Base-by-base conservation (phyloP, 2,113 vertebrate genomes). In the Calcarius ornatus region DNA sequence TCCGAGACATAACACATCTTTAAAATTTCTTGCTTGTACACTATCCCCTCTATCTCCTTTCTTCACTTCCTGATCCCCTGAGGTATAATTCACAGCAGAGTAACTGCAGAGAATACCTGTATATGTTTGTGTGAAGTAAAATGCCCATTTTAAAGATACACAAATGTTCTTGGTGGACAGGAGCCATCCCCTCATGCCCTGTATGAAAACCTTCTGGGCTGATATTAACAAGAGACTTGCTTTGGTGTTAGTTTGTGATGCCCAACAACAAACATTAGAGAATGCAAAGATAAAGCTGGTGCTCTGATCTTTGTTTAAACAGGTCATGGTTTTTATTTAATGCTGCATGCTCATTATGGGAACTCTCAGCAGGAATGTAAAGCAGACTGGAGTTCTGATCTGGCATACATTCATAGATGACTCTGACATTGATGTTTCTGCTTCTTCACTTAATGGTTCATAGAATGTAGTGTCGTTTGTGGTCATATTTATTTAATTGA, bases 231-330 rank as follows among this genome's bases (percentile, higher is more conserved):
- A 38, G 50, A 12, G 65, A 47, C 30, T 77, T 84, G 65, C 45
- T 84, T 81, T 86, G 40, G n/a, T 86, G 23, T 84, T 88, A 75
- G 68, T 56, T 92, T 86, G 80, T 70, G 71, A 54, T 92, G 70
- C 43, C 68, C 76, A 76, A 75, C 83, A 84, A 75, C 85, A 91
- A 85, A 81, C 65, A 72, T n/a, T 20, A 81, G 61, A 84, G 65
- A 76, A 45, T 20, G 48, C 72, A 61, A 59, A 88, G 90, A 83
- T 92, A 78, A 88, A 90, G 60, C 80, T 81, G 37, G 48, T 1
- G 13, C 85, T 95, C 85, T 92, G 85, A 94, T 97, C 88, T 95
- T 84, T 94, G 51, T 94, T 94, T 88, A 94, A 94, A 86, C 91
- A 94, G 84, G 82, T 94, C 82, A 81, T 92, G 66, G 3, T 78